Base-by-base conservation (phyloP, 2,113 vertebrate genomes). In the Dromiciops gliroides region DNA sequence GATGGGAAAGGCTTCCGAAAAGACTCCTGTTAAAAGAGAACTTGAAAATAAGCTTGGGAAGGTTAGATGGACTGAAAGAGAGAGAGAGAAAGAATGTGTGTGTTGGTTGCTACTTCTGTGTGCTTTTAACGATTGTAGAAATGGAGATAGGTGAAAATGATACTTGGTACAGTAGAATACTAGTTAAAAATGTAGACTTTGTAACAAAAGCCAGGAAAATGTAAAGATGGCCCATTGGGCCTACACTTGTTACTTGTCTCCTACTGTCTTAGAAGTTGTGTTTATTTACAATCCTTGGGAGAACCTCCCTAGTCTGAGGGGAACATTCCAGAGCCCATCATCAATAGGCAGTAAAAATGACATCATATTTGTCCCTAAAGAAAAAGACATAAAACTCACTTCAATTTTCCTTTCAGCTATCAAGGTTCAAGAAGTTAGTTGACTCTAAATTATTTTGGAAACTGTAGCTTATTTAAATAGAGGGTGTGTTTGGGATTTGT, bases 401-500 rank as follows among this genome's bases (percentile, higher is more conserved):
- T 93, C 94, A 48, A 48, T 90, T 47, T 95, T 44, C 56, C 51
- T 48, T 89, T 92, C 52, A 6, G 83, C 26, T 95, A 50, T 92
- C 53, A 67, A 90, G 48, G 7, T 49, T 94, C 94, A 89, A 95
- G 91, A 95, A 94, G 48, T 56, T 50, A 26, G 31, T 37, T 49
- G 44, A 44, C 14, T 4, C n/a, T 9, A 14, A n/a, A 7, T 91
- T 95, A 60, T 92, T 95, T 94, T 94, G 89, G 94, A 93, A 92
- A 89, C 49, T 31, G 50, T 93, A 92, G 94, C 60, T 51, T 48
- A 51, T 56, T 92, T 67, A 44, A 2, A 6, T 28, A 25, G 83
- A 52, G 28, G 47, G 8, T 94, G 93, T n/a, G 31, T 83, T 90
- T 95, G 91, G 89, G 94, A 83, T 83, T 93, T 95, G 56, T 53